Percentiles rank a stretch among this genome's conserved stretches.
These are phyloP conservation scores for Stegodyphus dumicola DNA, from an alignment of 1,140 invertebrate species.

Conservation along the genomic window DNA sequence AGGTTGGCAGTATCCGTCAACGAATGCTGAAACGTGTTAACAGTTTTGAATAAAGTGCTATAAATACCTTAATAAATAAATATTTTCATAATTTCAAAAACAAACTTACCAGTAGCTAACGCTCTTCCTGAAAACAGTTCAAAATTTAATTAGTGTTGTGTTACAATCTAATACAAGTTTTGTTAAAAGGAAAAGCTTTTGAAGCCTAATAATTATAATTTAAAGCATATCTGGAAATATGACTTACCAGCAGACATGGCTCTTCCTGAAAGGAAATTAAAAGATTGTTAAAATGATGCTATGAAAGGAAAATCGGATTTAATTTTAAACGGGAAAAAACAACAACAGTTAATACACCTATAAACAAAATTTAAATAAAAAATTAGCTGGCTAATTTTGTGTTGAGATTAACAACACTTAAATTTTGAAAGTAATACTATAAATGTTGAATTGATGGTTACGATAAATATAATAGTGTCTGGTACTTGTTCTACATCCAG, in stretches of 20 bases:
- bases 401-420: no score
- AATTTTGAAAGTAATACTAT: no score
- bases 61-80: neutral
- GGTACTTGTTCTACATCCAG: no score
- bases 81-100: neutral
- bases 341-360: no score
- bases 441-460: no score
- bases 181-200: no score
- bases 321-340: no score
- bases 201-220: neutral
- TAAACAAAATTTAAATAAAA: no score
- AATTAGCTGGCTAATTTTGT: no score
- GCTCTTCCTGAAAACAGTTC: no score
- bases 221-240: neutral
- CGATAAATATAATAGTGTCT: no score
- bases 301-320: neutral
- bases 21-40: neutral
- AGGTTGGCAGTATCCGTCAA: slow-evolving; percentile 7
- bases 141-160: neutral
- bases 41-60: neutral
- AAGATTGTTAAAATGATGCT: no score
- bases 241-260: neutral
- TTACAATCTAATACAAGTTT: neutral
- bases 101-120: neutral
- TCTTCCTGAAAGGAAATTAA: neutral